These are phyloP conservation scores for Trinorchestia longiramus DNA, from an alignment of 1,140 invertebrate species.

Conservation along the genomic window DNA sequence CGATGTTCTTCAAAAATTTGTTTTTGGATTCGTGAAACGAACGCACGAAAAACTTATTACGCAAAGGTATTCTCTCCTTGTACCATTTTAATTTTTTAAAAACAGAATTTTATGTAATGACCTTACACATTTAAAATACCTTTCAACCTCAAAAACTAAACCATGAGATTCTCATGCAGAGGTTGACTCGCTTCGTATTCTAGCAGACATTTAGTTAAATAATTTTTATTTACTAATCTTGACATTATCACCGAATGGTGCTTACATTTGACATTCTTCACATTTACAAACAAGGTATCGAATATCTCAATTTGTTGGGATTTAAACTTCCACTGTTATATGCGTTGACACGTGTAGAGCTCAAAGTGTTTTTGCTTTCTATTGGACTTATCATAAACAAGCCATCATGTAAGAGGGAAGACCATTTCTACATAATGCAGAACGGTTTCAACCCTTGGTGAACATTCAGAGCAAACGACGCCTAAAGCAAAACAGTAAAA, in stretches of 20 bases:
- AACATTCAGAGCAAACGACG: background rate
- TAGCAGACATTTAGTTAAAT: background rate
- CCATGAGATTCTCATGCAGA: background rate
- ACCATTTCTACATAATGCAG: background rate
- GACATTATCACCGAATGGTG: too few relatives aligned
- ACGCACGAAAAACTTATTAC: too few relatives aligned
- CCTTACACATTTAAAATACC: too few relatives aligned
- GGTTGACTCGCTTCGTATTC: background rate
- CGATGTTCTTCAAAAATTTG: too few relatives aligned
- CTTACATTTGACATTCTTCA: background rate
- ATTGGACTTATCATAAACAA: too few relatives aligned
- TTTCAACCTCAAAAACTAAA: background rate
- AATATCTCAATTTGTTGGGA: background rate
- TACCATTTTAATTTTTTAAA: too few relatives aligned
- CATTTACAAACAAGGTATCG: background rate
- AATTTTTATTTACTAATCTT: background rate
- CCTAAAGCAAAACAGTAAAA: background rate
- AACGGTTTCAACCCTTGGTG: background rate
- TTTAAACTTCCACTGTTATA: background rate
- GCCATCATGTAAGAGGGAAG: background rate
- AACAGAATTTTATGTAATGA: too few relatives aligned
- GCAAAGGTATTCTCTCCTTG: too few relatives aligned
- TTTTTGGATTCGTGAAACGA: too few relatives aligned
- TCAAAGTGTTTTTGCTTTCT: background rate
- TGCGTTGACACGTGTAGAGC: background rate